phyloP scores from a whole-genome alignment of 2,113 vertebrate genomes.

The Rhinopithecus roxellana region DNA sequence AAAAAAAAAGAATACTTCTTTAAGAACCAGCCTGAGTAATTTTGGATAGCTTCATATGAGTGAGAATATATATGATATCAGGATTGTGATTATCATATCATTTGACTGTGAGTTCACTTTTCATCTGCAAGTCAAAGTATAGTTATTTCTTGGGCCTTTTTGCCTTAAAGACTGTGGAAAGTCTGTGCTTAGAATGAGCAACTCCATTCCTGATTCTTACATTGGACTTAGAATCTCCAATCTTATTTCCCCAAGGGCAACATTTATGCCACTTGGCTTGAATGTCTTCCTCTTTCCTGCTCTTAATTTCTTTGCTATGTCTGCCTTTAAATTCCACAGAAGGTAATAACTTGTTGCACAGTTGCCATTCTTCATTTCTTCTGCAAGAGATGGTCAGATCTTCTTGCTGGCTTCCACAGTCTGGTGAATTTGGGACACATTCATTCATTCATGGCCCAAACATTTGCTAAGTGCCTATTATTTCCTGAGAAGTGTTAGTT shows the following conservation, averaged over 20 bases:
- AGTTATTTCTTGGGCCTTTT: background rate
- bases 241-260: background rate
- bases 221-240: background rate
- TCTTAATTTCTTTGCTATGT: background rate
- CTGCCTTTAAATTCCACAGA: background rate
- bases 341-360: background rate
- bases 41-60: background rate
- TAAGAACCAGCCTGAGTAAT: constrained; percentile 2
- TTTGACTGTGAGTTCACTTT: background rate
- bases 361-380: background rate
- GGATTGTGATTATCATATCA: background rate
- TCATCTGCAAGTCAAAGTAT: background rate
- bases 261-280: background rate
- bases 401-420: background rate
- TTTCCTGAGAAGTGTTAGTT: background rate
- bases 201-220: background rate
- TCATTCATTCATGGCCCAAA: background rate
- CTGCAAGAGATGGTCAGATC: background rate
- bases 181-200: background rate
- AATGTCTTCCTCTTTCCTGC: background rate
- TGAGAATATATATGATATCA: background rate
- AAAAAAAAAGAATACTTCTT: background rate
- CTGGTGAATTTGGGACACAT: background rate
- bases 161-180: background rate
- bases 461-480: background rate